A percentile compares a stretch with the other conserved stretches of the same genome.
Conservation (phyloP, 2,888 invertebrate species). For the Cordilura impudica region DNA sequence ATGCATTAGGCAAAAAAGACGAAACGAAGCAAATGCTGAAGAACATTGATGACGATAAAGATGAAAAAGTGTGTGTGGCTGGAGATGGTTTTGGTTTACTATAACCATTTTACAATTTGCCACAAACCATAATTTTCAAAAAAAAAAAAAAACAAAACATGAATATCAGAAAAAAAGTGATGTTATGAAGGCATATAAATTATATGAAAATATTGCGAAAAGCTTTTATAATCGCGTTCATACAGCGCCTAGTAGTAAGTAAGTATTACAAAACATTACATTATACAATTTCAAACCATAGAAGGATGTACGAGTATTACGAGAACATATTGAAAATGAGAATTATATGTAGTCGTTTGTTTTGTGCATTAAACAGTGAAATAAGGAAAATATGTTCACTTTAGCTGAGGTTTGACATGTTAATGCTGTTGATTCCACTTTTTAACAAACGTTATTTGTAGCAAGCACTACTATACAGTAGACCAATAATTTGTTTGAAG, state of each 20-base stretch:
- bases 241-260: constrained; percentile 75
- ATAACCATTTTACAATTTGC: constrained; percentile 44
- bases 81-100: constrained; percentile 8
- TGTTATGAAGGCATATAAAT: constrained; percentile 69
- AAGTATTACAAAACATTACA: constrained; percentile 73
- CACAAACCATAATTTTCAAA: constrained; percentile 59
- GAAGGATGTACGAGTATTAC: constrained; percentile 1
- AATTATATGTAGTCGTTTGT: constrained; percentile 27
- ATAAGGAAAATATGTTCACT: constrained; percentile 75
- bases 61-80: not conserved
- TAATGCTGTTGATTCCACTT: constrained; percentile 68
- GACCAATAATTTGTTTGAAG: constrained; percentile 49
- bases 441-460: constrained; percentile 17
- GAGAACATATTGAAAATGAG: constrained; percentile 54
- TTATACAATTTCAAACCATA: constrained; percentile 9
- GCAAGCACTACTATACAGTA: too few species aligned
- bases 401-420: constrained; percentile 72
- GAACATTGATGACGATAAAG: constrained; percentile 38
- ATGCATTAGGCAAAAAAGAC: constrained; percentile 44
- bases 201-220: constrained; percentile 76
- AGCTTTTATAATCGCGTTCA: constrained; percentile 77
- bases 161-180: constrained; percentile 7
- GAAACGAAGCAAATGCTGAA: constrained; percentile 3
- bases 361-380: constrained; percentile 62
- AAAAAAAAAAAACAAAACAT: not conserved